Percentiles rank a stretch among this genome's conserved stretches.
These are phyloP conservation scores for Lottia scabra DNA, from an alignment of 2,888 invertebrate species.

Conservation along the genomic window DNA sequence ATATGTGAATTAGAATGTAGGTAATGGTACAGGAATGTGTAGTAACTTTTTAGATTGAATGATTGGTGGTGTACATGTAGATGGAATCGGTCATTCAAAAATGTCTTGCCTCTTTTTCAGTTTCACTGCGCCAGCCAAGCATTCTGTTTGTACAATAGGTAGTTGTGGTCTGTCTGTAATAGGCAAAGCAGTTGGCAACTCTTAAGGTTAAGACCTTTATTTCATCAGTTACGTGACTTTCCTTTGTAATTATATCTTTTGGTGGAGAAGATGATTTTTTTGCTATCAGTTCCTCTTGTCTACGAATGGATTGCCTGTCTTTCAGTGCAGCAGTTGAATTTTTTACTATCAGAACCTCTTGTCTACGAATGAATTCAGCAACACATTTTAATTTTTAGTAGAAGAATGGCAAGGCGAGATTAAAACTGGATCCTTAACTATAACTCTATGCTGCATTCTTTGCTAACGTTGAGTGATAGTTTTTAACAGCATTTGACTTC, in stretches of 20 bases:
- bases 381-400: background rate
- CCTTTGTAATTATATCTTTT: background rate
- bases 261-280: background rate
- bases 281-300: background rate
- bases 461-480: background rate
- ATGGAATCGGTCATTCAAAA: background rate
- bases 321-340: background rate
- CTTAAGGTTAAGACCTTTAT: background rate
- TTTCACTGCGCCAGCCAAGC: background rate
- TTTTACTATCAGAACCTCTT: background rate
- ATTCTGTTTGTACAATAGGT: background rate
- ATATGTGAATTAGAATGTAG: background rate
- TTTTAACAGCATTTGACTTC: background rate
- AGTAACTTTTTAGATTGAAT: too few relatives aligned
- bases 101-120: background rate
- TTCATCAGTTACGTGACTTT: background rate
- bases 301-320: background rate
- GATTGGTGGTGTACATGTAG: background rate
- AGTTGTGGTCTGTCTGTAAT: background rate
- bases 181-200: background rate
- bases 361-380: background rate
- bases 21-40: background rate
- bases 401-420: background rate
- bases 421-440: background rate
- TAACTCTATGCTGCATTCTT: background rate